phyloP scores from a whole-genome alignment of 2,797 vertebrate genomes.

The Tinamus major region DNA sequence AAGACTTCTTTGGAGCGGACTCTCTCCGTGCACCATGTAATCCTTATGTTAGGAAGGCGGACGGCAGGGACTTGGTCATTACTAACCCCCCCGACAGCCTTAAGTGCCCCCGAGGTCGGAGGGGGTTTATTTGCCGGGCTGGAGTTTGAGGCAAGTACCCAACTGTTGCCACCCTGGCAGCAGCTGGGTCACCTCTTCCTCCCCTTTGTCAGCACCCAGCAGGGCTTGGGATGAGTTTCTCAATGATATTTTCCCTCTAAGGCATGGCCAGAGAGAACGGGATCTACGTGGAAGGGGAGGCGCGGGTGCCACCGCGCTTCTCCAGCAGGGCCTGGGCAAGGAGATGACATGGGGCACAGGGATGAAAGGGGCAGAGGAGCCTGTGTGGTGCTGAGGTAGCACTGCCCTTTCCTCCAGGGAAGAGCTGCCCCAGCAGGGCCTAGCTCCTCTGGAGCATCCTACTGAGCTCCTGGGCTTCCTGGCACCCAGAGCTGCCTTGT shows the following conservation, averaged over 20 bases:
- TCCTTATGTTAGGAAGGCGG: not conserved
- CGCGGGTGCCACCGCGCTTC: accelerated
- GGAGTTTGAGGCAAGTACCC: not conserved
- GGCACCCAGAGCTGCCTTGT: too few species aligned
- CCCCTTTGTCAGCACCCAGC: accelerated
- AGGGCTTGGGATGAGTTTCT: not conserved
- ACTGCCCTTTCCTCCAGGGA: too few species aligned
- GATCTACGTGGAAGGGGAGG: not conserved
- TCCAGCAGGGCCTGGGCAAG: accelerated
- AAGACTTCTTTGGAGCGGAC: not conserved
- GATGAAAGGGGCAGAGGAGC: too few species aligned
- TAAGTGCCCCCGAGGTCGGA: accelerated
- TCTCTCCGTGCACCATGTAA: accelerated
- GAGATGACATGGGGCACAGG: accelerated
- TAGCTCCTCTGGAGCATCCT: too few species aligned
- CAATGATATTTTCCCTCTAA: accelerated
- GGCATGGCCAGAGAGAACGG: not conserved
- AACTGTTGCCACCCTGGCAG: accelerated
- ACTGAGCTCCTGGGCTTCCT: too few species aligned
- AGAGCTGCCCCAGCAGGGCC: too few species aligned
- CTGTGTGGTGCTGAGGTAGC: too few species aligned
- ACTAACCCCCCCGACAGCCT: not conserved
- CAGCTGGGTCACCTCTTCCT: not conserved
- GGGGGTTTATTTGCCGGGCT: not conserved
- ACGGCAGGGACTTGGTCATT: not conserved